Conservation (phyloP, 2,113 vertebrate species). For the Elgaria multicarinata region DNA sequence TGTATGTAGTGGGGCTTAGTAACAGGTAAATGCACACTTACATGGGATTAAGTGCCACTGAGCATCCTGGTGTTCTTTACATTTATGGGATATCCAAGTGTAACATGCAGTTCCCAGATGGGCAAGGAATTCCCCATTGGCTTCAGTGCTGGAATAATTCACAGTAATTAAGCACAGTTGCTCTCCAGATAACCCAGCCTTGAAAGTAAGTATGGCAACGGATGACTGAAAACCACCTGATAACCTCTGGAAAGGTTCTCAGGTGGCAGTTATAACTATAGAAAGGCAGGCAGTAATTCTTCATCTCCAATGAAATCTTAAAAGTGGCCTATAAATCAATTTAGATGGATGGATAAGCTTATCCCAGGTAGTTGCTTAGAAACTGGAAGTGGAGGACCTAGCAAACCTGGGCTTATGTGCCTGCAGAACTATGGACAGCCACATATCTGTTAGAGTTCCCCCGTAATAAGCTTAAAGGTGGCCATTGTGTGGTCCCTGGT, state of each 20-base stretch:
- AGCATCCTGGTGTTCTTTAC: too few relatives aligned
- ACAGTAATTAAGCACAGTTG: not conserved
- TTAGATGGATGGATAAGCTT: too few relatives aligned
- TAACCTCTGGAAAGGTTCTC: not conserved
- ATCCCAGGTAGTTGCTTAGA: not conserved
- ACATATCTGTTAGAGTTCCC: not conserved
- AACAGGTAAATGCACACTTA: not conserved
- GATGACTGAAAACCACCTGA: not conserved
- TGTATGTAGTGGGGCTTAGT: not conserved
- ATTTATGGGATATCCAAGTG: not conserved
- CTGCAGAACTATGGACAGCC: not conserved
- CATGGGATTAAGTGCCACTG: not conserved
- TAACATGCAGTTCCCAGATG: not conserved
- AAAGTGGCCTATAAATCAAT: too few relatives aligned
- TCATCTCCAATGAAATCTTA: not conserved
- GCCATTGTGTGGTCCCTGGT: too few relatives aligned
- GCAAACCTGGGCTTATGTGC: not conserved
- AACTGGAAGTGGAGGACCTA: not conserved
- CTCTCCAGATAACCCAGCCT: not conserved
- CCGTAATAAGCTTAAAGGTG: not conserved
- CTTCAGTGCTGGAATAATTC: not conserved
- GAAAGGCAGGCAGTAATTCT: not conserved
- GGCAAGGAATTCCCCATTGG: not conserved
- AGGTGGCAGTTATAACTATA: not conserved
- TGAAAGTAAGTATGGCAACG: not conserved